phyloP scores from a whole-genome alignment of 2,113 vertebrate species.

The Rhinopithecus roxellana region DNA sequence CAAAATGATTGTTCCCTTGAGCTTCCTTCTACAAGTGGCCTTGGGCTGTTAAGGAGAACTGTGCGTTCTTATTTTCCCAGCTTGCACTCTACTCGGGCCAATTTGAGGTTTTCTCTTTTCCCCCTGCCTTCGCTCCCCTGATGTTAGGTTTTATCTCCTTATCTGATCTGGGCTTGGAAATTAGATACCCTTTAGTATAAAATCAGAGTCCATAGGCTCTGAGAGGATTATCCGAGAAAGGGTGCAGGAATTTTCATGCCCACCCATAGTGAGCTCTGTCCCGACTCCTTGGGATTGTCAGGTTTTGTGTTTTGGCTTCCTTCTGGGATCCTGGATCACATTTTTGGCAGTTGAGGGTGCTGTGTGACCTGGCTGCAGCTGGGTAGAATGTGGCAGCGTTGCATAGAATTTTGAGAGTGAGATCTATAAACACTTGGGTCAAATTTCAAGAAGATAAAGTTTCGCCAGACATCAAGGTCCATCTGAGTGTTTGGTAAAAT shows the following conservation, averaged over 20 bases:
- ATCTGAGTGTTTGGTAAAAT: not conserved
- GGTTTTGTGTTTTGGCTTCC: not conserved
- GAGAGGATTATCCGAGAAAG: not conserved
- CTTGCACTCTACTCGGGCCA: not conserved
- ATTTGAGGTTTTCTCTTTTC: not conserved
- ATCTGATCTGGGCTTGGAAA: not conserved
- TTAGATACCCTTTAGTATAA: not conserved
- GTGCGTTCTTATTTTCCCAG: rapidly evolving
- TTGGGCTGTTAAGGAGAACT: not conserved
- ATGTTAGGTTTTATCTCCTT: not conserved
- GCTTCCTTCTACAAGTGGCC: not conserved
- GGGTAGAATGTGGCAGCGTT: not conserved
- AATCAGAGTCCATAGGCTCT: not conserved
- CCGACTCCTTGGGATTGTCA: not conserved
- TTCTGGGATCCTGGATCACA: not conserved
- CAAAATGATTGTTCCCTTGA: not conserved
- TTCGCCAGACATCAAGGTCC: not conserved
- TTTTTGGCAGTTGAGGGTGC: not conserved
- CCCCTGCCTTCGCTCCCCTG: not conserved
- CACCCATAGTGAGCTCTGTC: rapidly evolving
- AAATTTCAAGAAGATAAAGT: not conserved
- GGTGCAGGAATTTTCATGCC: not conserved
- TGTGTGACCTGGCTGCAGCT: not conserved
- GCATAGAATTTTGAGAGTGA: not conserved
- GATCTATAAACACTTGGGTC: not conserved